These are phyloP conservation scores for Lordiphosa collinella DNA, from an alignment of 1,140 invertebrate species.

Conservation along the genomic window DNA sequence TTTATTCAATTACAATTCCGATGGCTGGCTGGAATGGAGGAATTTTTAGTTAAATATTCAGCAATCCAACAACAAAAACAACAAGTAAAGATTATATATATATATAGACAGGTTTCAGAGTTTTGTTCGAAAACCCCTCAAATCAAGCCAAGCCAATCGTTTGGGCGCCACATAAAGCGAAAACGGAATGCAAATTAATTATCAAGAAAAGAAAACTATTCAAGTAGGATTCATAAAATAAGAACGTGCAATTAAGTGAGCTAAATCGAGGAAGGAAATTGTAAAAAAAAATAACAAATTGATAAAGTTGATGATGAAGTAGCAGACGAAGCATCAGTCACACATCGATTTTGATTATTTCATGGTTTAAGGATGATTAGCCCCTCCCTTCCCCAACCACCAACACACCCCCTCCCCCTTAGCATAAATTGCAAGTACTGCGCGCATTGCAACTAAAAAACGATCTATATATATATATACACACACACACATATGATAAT, in stretches of 20 bases:
- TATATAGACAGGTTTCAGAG: constrained; percentile 60
- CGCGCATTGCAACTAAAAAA: constrained; percentile 18
- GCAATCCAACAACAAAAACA: constrained; percentile 1
- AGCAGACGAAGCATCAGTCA: constrained; percentile 8
- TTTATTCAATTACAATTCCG: constrained; percentile 51
- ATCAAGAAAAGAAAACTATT: constrained; percentile 19
- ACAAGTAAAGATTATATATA: constrained; percentile 1
- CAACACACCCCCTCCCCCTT: neutral
- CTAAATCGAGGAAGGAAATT: constrained; percentile 11
- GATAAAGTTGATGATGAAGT: constrained; percentile 13
- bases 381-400: neutral
- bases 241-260: constrained; percentile 67
- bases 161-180: constrained; percentile 6
- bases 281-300: constrained; percentile 15
- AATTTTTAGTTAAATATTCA: too few species aligned
- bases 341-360: constrained; percentile 13
- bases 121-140: constrained; percentile 23
- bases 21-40: neutral
- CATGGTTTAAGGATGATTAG: neutral
- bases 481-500: constrained; percentile 40
- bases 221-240: constrained; percentile 42
- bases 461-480: constrained; percentile 27
- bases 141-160: constrained; percentile 15
- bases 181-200: constrained; percentile 38
- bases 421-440: constrained; percentile 34